Percentiles rank a stretch among this genome's conserved stretches.
Evolutionary conservation across 2,797 vertebrate genomes (phyloP).

Genomic region (Spheniscus humboldti): DNA sequence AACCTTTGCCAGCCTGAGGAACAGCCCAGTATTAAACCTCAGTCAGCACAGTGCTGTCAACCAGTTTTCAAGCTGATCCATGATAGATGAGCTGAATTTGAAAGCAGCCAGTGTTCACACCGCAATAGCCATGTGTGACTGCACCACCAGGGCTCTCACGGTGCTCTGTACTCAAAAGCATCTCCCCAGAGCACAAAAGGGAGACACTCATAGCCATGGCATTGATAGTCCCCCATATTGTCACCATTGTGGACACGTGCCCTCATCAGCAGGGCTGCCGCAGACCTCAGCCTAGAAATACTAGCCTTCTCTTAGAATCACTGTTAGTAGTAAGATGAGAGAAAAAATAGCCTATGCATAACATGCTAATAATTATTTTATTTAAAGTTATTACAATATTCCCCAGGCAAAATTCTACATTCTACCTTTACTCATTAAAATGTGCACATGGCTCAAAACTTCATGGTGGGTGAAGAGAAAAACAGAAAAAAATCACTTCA

Average conservation of each 20-base stretch:
- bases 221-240: neutral
- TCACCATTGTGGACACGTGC: neutral
- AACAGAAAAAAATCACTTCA: neutral
- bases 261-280: neutral
- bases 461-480: neutral
- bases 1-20: neutral
- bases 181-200: neutral
- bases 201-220: neutral
- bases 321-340: neutral
- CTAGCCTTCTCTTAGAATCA: neutral
- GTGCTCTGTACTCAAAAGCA: neutral
- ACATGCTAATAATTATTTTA: neutral
- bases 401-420: neutral
- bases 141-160: rapidly evolving
- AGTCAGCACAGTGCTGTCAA: rapidly evolving
- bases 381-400: neutral
- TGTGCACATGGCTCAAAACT: neutral
- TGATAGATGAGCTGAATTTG: neutral
- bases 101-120: neutral
- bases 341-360: neutral
- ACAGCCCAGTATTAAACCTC: neutral
- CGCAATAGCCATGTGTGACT: neutral
- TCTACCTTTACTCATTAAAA: neutral
- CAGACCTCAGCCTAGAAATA: neutral
- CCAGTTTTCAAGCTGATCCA: neutral